Base-by-base conservation (phyloP, 2,113 vertebrate genomes). In the Alligator sinensis region DNA sequence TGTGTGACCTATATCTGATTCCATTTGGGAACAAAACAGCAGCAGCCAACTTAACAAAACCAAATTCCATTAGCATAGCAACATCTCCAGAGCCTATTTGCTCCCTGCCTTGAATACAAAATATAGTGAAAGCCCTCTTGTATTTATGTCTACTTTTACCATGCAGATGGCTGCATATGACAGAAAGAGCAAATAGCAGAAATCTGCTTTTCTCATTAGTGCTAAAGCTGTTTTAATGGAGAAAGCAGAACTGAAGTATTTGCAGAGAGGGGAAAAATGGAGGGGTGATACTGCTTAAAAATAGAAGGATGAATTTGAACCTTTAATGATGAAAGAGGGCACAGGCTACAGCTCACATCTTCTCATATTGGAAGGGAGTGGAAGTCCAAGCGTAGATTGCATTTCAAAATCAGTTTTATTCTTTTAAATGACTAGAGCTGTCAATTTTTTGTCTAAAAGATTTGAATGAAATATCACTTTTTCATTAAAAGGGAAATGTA, bases 1-100 rank as follows among this genome's bases (percentile, higher is more conserved):
- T 78, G 66, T 66, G 80, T 95, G 86, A 93, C 77, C 30, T 86
- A 64, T 79, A 75, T 90, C 54, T 93, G 85, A 88, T 93, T 95
- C 80, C 63, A 75, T 84, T 82, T 93, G 85, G 84, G 60, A 90
- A 91, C 81, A 85, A 1, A 4, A 61, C 89, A 88, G 60, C 87
- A 91, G 77, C 9, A 96, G 91, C 27, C 27, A 58, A 28, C 38
- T 85, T 57, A 64, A 54, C 60, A 82, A 91, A 81, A 27, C 78
- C 93, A 83, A 96, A 94, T 94, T 89, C 77, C 58, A n/a, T 94
- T 87, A 90, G 77, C 78, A 82, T 18, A 85, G 80, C 0, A 1
- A 90, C 77, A 87, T 91, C 86, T 94, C 76, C 78, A 72, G 93
- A 92, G 79, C 24, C 59, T 25, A 22, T 92, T 54, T 88, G 77